Evolutionary conservation across 2,113 vertebrate genomes (phyloP), one percentile per base, ranked within the genome.

Genomic region (Sceloporus tristichus): DNA sequence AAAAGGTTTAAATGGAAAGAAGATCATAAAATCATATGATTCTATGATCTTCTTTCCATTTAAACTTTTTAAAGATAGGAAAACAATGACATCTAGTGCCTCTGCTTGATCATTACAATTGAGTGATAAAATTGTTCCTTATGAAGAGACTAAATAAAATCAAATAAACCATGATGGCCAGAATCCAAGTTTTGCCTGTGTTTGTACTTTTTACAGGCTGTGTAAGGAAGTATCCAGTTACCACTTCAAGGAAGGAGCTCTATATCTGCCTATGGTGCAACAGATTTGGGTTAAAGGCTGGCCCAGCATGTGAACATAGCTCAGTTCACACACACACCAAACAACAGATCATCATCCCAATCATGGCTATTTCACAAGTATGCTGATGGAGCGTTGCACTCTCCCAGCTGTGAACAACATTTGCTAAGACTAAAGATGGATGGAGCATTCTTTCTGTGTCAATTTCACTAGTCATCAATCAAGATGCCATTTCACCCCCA

Each of bases 351-450:
- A 62, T 16, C 13, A 62, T 62, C 18, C 59, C 16, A 4, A 16
- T 18, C 59, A 62, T 16, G 3, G 16, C 18, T 14, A 18, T 4
- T 62, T 4, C 18, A 62, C 59, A 62, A 62, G 59, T 14, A 14
- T 62, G 59, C 59, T 59, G 13, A 18, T 62, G 13, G 13, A 62
- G 13, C 13, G 1, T 18, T 62, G 3, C 13, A 14, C 3, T 62
- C 59, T 62, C 16, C 11, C 4, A 62, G 11, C 59, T 62, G 4
- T 14, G 59, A n/a, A 25, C 23, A 2, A 27, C 48, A 40, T 93
- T 95, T 95, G 93, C 92, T 94, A 92, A 95, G 93, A 89, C 90
- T 90, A 93, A 92, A 11, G 68, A n/a, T 71, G 27, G 27, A 29
- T 34, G 71, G 11, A 73, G 14, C 71, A 73, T 4, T 73, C 48